phyloP scores from a whole-genome alignment of 1,140 invertebrate genomes.

The Hycleus phaleratus region DNA sequence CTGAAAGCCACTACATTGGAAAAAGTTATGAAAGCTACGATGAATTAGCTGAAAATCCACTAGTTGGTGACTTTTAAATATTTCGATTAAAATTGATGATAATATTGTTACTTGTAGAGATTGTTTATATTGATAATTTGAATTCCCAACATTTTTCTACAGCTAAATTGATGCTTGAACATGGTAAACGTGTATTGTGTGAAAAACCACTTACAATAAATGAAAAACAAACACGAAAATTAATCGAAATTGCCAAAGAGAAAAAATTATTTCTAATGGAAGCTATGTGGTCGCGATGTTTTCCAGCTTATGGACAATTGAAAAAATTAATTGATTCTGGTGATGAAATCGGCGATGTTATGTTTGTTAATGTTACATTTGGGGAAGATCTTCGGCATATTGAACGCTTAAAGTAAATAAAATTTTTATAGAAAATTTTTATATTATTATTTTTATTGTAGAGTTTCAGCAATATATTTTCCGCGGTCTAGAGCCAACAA shows the following conservation, averaged over 20 bases:
- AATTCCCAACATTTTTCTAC: slow-evolving; percentile 61
- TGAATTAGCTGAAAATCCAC: slow-evolving; percentile 61
- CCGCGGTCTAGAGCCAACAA: slow-evolving; percentile 53
- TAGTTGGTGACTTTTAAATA: slow-evolving; percentile 57
- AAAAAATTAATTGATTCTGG: slow-evolving; percentile 52
- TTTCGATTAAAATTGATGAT: slow-evolving; percentile 14
- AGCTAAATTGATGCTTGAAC: slow-evolving; percentile 59
- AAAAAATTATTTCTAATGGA: slow-evolving; percentile 77
- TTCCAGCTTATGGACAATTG: slow-evolving; percentile 64
- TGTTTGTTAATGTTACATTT: slow-evolving; percentile 59
- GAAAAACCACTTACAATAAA: slow-evolving; percentile 79
- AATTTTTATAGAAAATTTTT: slow-evolving; percentile 3
- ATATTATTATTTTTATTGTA: background rate
- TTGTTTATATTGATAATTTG: slow-evolving; percentile 69
- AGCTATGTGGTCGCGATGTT: slow-evolving; percentile 75
- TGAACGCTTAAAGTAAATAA: slow-evolving; percentile 51
- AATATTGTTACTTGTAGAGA: slow-evolving; percentile 47
- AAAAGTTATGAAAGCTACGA: slow-evolving; percentile 69
- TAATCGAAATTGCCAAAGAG: slow-evolving; percentile 51
- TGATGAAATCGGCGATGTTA: slow-evolving; percentile 59
- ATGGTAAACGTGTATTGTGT: slow-evolving; percentile 73
- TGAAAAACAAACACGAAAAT: slow-evolving; percentile 51
- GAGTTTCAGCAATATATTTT: slow-evolving; percentile 66
- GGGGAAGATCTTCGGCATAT: slow-evolving; percentile 51
- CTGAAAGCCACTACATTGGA: slow-evolving; percentile 58